Evolutionary conservation across 2,797 vertebrate species (phyloP).

Genomic region (Bradypus variegatus): DNA sequence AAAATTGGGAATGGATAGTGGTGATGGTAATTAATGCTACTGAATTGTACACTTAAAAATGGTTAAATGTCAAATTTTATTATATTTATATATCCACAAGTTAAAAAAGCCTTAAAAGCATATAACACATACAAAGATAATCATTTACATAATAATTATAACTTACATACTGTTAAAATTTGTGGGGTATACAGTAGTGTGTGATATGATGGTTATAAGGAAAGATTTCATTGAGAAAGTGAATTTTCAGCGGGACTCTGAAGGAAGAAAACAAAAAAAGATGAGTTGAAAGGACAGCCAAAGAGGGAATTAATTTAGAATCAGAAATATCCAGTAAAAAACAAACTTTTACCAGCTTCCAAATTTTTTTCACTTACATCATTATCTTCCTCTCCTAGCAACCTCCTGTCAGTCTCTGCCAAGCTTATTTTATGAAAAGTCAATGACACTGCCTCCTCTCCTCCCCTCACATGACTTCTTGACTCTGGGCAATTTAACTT

Average conservation of each 20-base stretch:
- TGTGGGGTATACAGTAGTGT: background rate
- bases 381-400: background rate
- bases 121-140: too few relatives aligned
- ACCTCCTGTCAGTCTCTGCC: background rate
- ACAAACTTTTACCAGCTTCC: background rate
- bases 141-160: too few relatives aligned
- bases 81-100: too few relatives aligned
- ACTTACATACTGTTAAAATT: too few relatives aligned
- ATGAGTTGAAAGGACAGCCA: background rate
- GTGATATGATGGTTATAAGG: background rate
- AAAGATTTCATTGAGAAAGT: background rate
- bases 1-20: too few relatives aligned
- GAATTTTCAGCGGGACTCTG: background rate
- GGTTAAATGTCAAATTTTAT: too few relatives aligned
- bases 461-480: background rate
- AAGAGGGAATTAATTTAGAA: background rate
- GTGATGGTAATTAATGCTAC: too few relatives aligned
- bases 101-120: too few relatives aligned
- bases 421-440: background rate
- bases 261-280: background rate
- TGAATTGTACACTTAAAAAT: too few relatives aligned
- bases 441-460: background rate
- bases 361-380: background rate
- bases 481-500: background rate
- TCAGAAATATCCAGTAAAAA: background rate